Conservation (phyloP, 2,113 vertebrate species). For the Periophthalmus modestus region DNA sequence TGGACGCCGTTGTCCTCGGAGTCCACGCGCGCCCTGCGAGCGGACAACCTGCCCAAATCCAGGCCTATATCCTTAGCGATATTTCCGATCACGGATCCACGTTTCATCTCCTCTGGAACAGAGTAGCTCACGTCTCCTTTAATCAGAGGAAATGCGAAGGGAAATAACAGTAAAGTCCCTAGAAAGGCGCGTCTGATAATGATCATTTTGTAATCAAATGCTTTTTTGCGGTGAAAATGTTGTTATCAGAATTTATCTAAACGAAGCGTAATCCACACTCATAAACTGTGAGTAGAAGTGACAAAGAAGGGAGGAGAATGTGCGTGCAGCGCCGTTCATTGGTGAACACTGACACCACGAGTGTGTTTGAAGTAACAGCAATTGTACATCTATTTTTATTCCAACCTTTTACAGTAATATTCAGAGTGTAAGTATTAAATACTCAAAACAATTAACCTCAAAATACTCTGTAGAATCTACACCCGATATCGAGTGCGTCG, state of each 20-base stretch:
- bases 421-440: too few relatives aligned
- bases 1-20: slow-evolving; percentile 64
- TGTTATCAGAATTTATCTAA: background rate
- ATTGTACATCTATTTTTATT: slow-evolving; percentile 18
- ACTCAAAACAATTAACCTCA: too few relatives aligned
- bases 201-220: background rate
- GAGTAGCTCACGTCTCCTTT: slow-evolving; percentile 62
- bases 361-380: background rate
- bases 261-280: background rate
- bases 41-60: slow-evolving; percentile 68
- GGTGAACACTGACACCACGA: slow-evolving; percentile 18
- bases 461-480: too few relatives aligned
- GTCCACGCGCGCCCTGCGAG: slow-evolving; percentile 78
- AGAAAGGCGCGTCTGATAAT: background rate
- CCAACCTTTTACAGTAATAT: too few relatives aligned
- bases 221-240: rapidly evolving
- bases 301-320: background rate
- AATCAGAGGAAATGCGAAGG: background rate
- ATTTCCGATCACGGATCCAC: slow-evolving; percentile 75
- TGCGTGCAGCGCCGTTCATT: background rate
- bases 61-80: slow-evolving; percentile 81
- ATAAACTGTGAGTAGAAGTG: background rate
- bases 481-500: too few relatives aligned
- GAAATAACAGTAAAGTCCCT: slow-evolving; percentile 1
- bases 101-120: slow-evolving; percentile 76